Base-by-base conservation (phyloP, 2,113 vertebrate genomes). In the Peromyscus maniculatus region DNA sequence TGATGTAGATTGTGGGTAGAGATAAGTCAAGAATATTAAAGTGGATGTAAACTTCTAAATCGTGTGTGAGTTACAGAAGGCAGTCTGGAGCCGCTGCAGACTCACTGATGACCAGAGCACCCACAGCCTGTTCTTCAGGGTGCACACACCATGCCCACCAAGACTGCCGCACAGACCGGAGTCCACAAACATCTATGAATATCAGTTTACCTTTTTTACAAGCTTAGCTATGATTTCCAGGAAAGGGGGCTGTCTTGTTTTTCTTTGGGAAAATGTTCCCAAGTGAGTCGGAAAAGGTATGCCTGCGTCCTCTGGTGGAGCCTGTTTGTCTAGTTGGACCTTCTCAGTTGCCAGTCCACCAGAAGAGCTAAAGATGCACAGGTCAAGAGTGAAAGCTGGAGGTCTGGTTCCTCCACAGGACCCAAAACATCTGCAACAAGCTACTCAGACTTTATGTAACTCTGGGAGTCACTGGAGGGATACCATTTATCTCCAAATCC, bases 251-350 rank as follows among this genome's bases (percentile, higher is more conserved):
- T 46, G 46, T 43, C 17, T 0, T 46, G 62, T 78, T 36, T 87
- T 89, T 69, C 79, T 87, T 89, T 72, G 52, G 72, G 43, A 52
- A 46, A 88, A 77, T 75, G n/a, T 86, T 86, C 79, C 95, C 75
- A 43, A 43, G 15, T 57, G 69, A 87, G 87, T 78, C 80, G 52
- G 86, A 87, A 89, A 75, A 92, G 66, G 64, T 52, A 69, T 52
- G 59, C 28, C 59, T 90, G 33, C 43, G 80, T 95, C 36, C 43
- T 75, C 78, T 46, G 57, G 69, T 75, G 84, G 80, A 67, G 26
- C 82, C 87, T 94, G 62, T 55, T 69, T 88, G 72, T 83, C 90
- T 71, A 71, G 87, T 0, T 75, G 88, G 72, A 57, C 16, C 79
- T 59, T 66, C 87, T 87, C 33, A 66, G 33, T 71, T 43, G n/a